Conservation (phyloP, 2,113 vertebrate genomes). For the Thamnaconus septentrionalis region DNA sequence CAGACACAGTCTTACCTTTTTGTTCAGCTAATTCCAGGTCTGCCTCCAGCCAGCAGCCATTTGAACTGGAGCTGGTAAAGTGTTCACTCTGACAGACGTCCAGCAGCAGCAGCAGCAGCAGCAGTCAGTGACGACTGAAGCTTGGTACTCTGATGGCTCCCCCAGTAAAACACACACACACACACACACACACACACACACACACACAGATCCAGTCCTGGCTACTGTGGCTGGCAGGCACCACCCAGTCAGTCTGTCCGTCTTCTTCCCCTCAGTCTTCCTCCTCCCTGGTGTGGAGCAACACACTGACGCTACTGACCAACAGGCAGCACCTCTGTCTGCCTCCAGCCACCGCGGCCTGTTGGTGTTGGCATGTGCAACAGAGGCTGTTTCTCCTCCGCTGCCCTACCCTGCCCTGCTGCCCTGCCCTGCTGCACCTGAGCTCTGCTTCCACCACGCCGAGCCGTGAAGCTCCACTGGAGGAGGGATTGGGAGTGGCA, state of each 20-base stretch:
- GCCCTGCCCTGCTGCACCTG: neutral
- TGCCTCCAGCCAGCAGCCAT: neutral
- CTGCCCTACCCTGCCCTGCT: neutral
- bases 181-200: neutral
- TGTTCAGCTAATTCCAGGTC: slow-evolving; percentile 9
- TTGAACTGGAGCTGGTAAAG: too few species aligned
- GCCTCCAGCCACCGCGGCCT: slow-evolving; percentile 15
- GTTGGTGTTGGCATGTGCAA: slow-evolving; percentile 62
- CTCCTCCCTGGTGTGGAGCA: slow-evolving; percentile 15
- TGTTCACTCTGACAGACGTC: too few species aligned
- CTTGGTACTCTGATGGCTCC: too few species aligned
- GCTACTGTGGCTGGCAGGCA: too few species aligned
- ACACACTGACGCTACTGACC: slow-evolving; percentile 55
- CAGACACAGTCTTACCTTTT: slow-evolving; percentile 36
- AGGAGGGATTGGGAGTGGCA: slow-evolving; percentile 51
- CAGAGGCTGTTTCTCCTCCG: slow-evolving; percentile 17
- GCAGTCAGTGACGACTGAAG: too few species aligned
- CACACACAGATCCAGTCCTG: slow-evolving; percentile 5
- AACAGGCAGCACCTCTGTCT: slow-evolving; percentile 53
- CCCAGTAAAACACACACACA: too few species aligned
- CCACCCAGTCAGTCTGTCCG: too few species aligned
- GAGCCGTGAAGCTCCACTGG: slow-evolving; percentile 41
- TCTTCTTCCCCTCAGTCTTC: neutral
- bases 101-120: too few species aligned
- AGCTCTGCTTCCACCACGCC: slow-evolving; percentile 51